phyloP scores from a whole-genome alignment of 2,113 vertebrate species.

The Chrysochloris asiatica region DNA sequence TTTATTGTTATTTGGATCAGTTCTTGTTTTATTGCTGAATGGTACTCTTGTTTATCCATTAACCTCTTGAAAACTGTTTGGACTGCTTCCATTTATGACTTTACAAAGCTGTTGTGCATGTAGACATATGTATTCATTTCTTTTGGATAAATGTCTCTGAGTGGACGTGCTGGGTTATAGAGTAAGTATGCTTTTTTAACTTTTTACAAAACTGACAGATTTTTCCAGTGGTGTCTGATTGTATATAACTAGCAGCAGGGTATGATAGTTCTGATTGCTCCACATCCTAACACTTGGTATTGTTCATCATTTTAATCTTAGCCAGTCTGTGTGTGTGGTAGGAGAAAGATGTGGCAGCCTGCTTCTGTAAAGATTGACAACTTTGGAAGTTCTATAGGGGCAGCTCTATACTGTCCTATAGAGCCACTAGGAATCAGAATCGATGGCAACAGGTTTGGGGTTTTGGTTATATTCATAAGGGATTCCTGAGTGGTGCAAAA shows the following conservation, averaged over 20 bases:
- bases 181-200: constrained; percentile 20
- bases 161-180: background rate
- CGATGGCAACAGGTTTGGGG: background rate
- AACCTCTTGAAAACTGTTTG: background rate
- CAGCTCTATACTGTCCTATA: too few relatives aligned
- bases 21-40: background rate
- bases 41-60: background rate
- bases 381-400: too few relatives aligned
- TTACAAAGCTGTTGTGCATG: background rate
- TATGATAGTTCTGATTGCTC: background rate
- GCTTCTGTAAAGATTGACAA: too few relatives aligned
- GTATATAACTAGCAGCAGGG: background rate
- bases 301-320: background rate
- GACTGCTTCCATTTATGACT: background rate
- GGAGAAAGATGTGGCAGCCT: too few relatives aligned
- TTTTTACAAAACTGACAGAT: background rate
- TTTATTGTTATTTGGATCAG: constrained; percentile 8
- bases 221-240: background rate
- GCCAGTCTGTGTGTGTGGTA: too few relatives aligned
- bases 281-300: constrained; percentile 8
- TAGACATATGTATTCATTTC: constrained; percentile 28
- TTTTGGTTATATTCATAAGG: background rate
- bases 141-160: constrained; percentile 40
- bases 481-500: background rate
- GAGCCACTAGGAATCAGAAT: background rate